phyloP scores from a whole-genome alignment of 2,888 invertebrate genomes.

The Gryllus longicercus region DNA sequence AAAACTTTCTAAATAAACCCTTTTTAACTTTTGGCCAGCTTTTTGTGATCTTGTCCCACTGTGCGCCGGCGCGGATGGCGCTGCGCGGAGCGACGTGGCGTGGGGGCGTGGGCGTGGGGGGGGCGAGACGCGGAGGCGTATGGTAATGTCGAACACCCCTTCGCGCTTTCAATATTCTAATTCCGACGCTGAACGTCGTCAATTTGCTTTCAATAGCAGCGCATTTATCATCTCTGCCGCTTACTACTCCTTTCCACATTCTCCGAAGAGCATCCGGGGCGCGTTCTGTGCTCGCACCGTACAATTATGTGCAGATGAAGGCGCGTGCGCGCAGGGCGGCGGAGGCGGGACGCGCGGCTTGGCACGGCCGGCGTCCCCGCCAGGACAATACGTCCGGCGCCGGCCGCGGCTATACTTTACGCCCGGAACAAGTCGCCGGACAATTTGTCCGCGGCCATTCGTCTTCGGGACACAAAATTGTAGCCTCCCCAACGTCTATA shows the following conservation, averaged over 20 bases:
- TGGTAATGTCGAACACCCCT: neutral
- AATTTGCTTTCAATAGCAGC: neutral
- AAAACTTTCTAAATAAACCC: too few species aligned
- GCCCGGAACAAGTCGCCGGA: neutral
- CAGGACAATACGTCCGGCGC: neutral
- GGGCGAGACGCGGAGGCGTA: neutral
- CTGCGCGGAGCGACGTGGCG: too few species aligned
- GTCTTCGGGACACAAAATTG: neutral
- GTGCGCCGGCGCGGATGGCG: too few species aligned
- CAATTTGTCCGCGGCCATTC: neutral
- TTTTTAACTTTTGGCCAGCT: too few species aligned
- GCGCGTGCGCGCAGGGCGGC: neutral
- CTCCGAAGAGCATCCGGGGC: neutral
- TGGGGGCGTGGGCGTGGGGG: too few species aligned
- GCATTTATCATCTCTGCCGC: neutral
- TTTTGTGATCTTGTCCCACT: too few species aligned
- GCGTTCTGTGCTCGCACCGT: neutral
- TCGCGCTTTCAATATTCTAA: neutral
- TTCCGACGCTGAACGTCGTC: neutral
- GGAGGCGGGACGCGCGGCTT: too few species aligned
- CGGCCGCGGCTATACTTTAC: neutral
- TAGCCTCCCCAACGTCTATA: neutral
- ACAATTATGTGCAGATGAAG: constrained; percentile 9
- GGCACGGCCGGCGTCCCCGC: too few species aligned
- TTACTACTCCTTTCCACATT: neutral